Evolutionary conservation across 2,113 vertebrate genomes (phyloP).

Genomic region (Microcebus jonahi): DNA sequence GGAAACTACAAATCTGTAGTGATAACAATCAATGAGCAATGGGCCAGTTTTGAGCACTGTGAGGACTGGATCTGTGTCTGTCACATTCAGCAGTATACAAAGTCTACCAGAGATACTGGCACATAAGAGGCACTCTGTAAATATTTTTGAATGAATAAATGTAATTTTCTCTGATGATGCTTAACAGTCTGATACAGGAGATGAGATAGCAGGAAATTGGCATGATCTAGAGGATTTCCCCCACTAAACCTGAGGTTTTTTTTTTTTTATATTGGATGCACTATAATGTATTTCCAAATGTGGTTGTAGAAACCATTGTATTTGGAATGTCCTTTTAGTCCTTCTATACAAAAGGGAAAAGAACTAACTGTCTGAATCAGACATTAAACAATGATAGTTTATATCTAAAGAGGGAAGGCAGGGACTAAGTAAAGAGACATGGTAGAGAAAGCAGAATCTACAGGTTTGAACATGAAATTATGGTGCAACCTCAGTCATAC

Average conservation of each 20-base stretch:
- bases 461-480: background rate
- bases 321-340: background rate
- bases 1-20: background rate
- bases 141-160: slow-evolving; percentile 11
- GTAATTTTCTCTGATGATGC: background rate
- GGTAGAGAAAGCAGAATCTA: background rate
- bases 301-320: background rate
- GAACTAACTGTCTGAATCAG: background rate
- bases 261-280: background rate
- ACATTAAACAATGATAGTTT: background rate
- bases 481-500: background rate
- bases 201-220: background rate
- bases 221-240: background rate
- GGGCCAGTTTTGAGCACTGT: background rate
- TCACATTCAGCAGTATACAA: background rate
- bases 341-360: background rate
- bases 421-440: background rate
- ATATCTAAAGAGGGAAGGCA: background rate
- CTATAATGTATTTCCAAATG: background rate
- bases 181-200: background rate
- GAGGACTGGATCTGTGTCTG: background rate
- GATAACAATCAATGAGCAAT: background rate
- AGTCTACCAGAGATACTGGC: background rate
- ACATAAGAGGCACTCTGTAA: background rate
- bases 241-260: background rate